These are phyloP conservation scores for Agriopis leucophaearia DNA, from an alignment of 2,888 invertebrate species.

Conservation along the genomic window DNA sequence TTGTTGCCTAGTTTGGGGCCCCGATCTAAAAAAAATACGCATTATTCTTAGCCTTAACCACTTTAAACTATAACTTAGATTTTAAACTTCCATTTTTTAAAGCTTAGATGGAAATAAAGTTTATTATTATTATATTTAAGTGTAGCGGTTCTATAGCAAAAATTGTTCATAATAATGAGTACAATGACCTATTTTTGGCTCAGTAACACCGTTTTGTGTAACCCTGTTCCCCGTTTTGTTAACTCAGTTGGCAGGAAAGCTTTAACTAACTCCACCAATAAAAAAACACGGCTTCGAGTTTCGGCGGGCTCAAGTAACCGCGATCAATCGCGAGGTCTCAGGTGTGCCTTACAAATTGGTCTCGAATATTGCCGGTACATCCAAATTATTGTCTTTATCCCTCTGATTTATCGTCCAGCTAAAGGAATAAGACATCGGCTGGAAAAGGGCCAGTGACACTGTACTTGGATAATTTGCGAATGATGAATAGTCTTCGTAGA, in stretches of 20 bases:
- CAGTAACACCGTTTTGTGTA: neutral
- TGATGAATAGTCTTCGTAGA: slow-evolving; percentile 11
- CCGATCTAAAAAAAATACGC: too few relatives aligned
- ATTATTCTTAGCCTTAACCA: too few relatives aligned
- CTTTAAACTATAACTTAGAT: too few relatives aligned
- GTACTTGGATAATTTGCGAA: slow-evolving; percentile 11
- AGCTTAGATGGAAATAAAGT: too few relatives aligned
- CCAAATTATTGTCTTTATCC: slow-evolving; percentile 67
- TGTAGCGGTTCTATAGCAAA: too few relatives aligned
- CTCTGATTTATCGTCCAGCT: slow-evolving; percentile 61
- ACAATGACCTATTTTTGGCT: neutral
- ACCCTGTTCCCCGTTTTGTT: neutral
- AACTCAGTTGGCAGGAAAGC: slow-evolving; percentile 1
- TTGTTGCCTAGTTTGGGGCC: too few relatives aligned
- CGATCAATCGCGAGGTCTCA: slow-evolving; percentile 54
- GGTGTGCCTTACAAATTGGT: slow-evolving; percentile 68
- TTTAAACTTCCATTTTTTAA: too few relatives aligned
- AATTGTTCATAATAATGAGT: too few relatives aligned
- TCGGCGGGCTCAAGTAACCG: slow-evolving; percentile 42
- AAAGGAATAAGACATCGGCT: slow-evolving; percentile 31
- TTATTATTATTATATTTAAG: too few relatives aligned
- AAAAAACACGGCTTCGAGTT: slow-evolving; percentile 29
- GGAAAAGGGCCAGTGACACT: slow-evolving; percentile 6
- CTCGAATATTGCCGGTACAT: slow-evolving; percentile 61
- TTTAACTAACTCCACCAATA: slow-evolving; percentile 14